phyloP scores from a whole-genome alignment of 37 sponge, comb jelly and placozoan genomes.

The Corticium candelabrum region DNA sequence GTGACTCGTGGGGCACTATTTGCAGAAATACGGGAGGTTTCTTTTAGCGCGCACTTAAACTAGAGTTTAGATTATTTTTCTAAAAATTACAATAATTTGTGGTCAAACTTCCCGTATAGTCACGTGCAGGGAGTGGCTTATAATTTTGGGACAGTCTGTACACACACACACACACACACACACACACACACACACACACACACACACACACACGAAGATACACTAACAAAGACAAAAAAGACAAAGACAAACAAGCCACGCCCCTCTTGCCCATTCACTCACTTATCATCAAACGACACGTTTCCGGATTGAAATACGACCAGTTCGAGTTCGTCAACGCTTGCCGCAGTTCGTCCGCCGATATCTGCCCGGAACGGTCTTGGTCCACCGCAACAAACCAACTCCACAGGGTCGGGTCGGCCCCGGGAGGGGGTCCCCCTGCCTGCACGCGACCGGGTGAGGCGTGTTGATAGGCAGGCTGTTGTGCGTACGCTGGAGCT shows the following conservation, averaged over 20 bases:
- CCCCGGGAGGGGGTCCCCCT: conserved; percentile 37
- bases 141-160: not conserved
- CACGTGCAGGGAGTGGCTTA: too few relatives aligned
- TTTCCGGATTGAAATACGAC: conserved; percentile 75
- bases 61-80: too few relatives aligned
- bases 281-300: conserved; percentile 83
- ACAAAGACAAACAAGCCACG: too few relatives aligned
- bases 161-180: not conserved
- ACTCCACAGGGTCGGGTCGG: conserved; percentile 46
- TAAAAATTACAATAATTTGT: too few relatives aligned
- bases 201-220: too few relatives aligned
- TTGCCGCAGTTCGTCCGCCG: conserved; percentile 54
- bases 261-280: too few relatives aligned
- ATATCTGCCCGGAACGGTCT: conserved; percentile 53
- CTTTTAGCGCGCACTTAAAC: too few relatives aligned
- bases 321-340: conserved; percentile 74
- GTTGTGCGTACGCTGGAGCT: not conserved
- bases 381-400: conserved; percentile 72
- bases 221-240: not conserved
- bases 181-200: not conserved
- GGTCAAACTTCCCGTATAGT: not conserved
- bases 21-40: too few relatives aligned
- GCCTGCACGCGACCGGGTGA: conserved; percentile 16
- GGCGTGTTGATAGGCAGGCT: not conserved
- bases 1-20: too few relatives aligned